Evolutionary conservation across 92 coral and sea anemone genomes (phyloP), one percentile per base, ranked within the genome.

Genomic region (Zoanthus gigantus): DNA sequence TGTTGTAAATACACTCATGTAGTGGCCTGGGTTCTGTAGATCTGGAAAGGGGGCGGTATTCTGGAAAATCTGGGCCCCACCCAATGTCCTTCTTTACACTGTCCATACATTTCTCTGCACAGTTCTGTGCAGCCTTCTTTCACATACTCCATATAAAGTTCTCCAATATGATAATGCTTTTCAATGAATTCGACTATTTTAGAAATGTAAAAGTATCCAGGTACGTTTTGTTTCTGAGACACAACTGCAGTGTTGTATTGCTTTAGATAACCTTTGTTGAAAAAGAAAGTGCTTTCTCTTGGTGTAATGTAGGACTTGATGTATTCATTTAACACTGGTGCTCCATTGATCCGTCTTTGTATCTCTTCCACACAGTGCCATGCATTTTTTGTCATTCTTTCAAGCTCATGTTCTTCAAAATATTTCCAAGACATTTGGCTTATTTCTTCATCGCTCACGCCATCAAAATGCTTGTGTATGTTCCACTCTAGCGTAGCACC

Each of bases 181-280:
- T 65, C 30, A 8, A 23, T 17, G 8, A 65, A 65, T 17, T 65
- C 31, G 30, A 17, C 71, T 16, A 65, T 65, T 65, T 65, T 65
- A 65, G 29, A 65, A 65, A 15, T 63, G 30, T 63, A 63, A 63
- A 63, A 63, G 30, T 63, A 16, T 63, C 71, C 5, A 63, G 18
- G 30, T 18, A 63, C 71, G 71, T 17, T 63, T 63, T 63, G 71
- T 63, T 18, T 63, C 71, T 63, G 71, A 63, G 23, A 63, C 71
- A 63, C 71, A 63, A 23, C n/a, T 63, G 71, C 71, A 63, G 71
- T 7, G n/a, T 15, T 63, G 71, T 15, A 63, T 53, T 53, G 9
- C 6, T 50, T 50, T 50, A 50, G 54, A 50, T 50, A 50, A 50
- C 54, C 54, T 50, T 50, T 50, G 54, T 50, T 50, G 54, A 50